These are phyloP conservation scores for Parauchenoglanis punctatus DNA, from an alignment of 2,797 vertebrate genomes.

Conservation along the genomic window DNA sequence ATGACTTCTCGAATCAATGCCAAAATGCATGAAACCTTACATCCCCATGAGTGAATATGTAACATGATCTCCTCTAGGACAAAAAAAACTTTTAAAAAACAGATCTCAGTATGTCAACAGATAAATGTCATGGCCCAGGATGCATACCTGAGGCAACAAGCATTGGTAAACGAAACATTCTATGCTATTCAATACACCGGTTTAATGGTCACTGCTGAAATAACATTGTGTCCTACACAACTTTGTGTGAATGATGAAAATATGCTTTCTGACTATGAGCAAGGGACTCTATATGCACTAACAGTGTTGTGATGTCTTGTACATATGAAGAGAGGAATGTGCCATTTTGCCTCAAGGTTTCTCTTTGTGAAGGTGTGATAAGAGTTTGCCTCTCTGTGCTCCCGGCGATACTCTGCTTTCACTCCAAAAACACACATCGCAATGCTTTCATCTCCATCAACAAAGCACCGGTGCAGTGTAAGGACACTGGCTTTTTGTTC, in stretches of 20 bases:
- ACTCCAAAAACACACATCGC: constrained; percentile 13
- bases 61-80: background rate
- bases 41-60: background rate
- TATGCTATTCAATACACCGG: constrained; percentile 24
- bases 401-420: constrained; percentile 16
- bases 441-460: constrained; percentile 36
- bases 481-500: constrained; percentile 32
- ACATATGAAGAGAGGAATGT: constrained; percentile 30
- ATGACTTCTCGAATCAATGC: no score
- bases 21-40: background rate
- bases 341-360: constrained; percentile 33
- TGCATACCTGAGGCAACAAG: background rate
- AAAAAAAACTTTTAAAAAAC: background rate
- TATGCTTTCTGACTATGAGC: background rate
- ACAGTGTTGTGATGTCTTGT: constrained; percentile 11
- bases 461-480: background rate
- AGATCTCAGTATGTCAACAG: constrained; percentile 15
- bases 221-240: constrained; percentile 9
- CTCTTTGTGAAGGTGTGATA: constrained; percentile 42
- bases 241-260: constrained; percentile 34
- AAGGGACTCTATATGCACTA: background rate
- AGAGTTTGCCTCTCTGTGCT: constrained; percentile 19
- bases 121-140: background rate
- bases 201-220: constrained; percentile 19
- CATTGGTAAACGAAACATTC: constrained; percentile 9